phyloP scores from a whole-genome alignment of 2,888 invertebrate species.

The Latrodectus hesperus region DNA sequence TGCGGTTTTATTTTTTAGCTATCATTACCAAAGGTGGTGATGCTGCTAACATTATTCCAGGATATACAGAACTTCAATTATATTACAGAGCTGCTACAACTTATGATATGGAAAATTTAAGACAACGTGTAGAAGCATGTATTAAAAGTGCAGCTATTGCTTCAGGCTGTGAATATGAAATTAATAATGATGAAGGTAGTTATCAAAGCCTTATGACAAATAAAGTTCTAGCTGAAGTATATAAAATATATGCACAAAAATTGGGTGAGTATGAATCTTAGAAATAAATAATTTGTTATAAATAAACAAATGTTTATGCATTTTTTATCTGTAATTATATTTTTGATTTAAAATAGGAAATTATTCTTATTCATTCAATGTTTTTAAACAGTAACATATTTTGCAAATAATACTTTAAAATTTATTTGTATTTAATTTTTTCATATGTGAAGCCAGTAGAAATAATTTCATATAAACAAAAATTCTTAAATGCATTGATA shows the following conservation, averaged over 20 bases:
- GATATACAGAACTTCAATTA: constrained; percentile 72
- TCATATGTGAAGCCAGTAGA: too few species aligned
- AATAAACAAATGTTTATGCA: too few species aligned
- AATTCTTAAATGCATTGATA: too few species aligned
- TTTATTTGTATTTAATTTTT: too few species aligned
- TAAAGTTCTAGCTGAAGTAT: constrained; percentile 72
- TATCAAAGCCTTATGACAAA: constrained; percentile 73
- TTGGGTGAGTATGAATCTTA: constrained; percentile 70
- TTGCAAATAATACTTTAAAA: too few species aligned
- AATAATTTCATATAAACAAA: too few species aligned
- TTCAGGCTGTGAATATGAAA: constrained; percentile 65
- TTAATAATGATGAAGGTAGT: constrained; percentile 17
- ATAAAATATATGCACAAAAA: constrained; percentile 72
- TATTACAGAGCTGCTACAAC: constrained; percentile 72
- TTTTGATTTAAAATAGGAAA: too few species aligned
- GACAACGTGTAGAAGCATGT: constrained; percentile 71
- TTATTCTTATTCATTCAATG: too few species aligned
- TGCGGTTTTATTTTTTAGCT: constrained; percentile 33
- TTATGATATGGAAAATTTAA: constrained; percentile 72
- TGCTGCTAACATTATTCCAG: constrained; percentile 71
- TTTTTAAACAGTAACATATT: too few species aligned
- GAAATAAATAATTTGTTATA: not conserved
- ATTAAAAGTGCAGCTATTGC: constrained; percentile 72
- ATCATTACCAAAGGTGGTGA: constrained; percentile 71
- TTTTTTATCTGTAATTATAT: too few species aligned